Conservation (phyloP, 2,113 vertebrate genomes). For the Elephantulus edwardii region DNA sequence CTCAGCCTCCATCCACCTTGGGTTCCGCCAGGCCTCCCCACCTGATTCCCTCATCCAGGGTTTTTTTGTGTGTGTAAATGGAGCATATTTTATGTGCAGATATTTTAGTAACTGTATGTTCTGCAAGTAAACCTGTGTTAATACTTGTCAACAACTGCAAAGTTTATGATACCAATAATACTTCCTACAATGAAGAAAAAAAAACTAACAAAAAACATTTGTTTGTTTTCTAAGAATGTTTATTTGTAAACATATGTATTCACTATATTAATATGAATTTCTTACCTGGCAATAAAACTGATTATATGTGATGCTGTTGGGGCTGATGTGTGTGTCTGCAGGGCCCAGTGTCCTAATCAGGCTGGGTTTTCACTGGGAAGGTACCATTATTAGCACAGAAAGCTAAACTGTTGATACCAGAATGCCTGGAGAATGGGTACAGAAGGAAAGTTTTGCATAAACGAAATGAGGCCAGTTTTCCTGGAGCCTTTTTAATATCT, state of each 20-base stretch:
- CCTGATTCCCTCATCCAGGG: slow-evolving; percentile 76
- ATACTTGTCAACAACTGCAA: slow-evolving; percentile 89
- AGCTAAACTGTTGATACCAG: not conserved
- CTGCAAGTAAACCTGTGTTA: slow-evolving; percentile 90
- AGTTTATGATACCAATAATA: slow-evolving; percentile 91
- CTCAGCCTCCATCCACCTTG: slow-evolving; percentile 83
- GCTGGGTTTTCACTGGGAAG: not conserved
- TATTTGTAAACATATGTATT: slow-evolving; percentile 96
- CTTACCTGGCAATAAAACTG: slow-evolving; percentile 99
- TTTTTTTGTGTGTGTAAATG: slow-evolving; percentile 87
- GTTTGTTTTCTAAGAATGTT: slow-evolving; percentile 92
- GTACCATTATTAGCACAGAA: not conserved
- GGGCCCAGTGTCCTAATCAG: not conserved
- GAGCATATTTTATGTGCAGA: slow-evolving; percentile 88
- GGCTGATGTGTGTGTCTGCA: slow-evolving; percentile 20
- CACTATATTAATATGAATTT: slow-evolving; percentile 98
- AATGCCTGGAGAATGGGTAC: not conserved
- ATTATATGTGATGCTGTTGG: slow-evolving; percentile 85
- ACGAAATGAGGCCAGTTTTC: not conserved
- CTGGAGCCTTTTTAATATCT: not conserved
- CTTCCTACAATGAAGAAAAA: slow-evolving; percentile 90
- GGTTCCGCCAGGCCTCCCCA: slow-evolving; percentile 81
- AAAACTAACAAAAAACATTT: slow-evolving; percentile 81
- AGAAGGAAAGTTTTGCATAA: not conserved
- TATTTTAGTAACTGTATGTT: slow-evolving; percentile 94